Base-by-base conservation (phyloP, 2,888 invertebrate species). In the Hofmannophila pseudospretella region DNA sequence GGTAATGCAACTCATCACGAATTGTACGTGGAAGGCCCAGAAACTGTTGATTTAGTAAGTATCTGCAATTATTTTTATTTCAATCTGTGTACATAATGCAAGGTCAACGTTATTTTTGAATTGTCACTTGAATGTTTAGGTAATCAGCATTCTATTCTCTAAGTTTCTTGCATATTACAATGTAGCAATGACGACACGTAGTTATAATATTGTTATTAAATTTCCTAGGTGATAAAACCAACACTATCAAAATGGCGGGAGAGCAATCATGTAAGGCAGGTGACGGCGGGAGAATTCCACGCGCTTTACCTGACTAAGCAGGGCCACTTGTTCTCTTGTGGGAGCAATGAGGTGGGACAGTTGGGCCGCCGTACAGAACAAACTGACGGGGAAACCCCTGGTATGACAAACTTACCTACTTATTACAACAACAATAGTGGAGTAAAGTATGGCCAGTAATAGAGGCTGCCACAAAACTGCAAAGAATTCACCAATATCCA, bases 281-380 rank as follows among this genome's bases (percentile, higher is more conserved):
- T 90, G 31, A 91, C 94, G 3, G 94, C 96, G 56, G 97, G 97
- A 12, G 91, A 93, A 54, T 91, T 91, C 50, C 96, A 97, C 70
- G 93, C 95, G 0, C 68, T 97, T 8, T 89, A 96, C 46, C 82
- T 96, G 0, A 92, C 94, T 0, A 82, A 86, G 40, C 90, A 91
- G 64, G 97, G 98, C 7, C 89, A 92, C 56, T 87, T 98, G 4
- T 97, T 92, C 76, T 93, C 96, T 1, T 98, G 97, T 87, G 99
- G 99, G 1, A 94, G 90, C 66, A 99, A 99, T 86, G 96, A 97
- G 62, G 91, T 91, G 58, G 96, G 96, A 1, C 98, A 99, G 71
- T 88, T 99, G 36, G 98, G 98, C 3, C 94, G 84, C 2, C 61
- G 65, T 10, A 79, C 80, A 20, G 63, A 70, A 27, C 49, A 52